Evolutionary conservation across 23 tunicate species (phyloP).

Genomic region (Styela plicata): DNA sequence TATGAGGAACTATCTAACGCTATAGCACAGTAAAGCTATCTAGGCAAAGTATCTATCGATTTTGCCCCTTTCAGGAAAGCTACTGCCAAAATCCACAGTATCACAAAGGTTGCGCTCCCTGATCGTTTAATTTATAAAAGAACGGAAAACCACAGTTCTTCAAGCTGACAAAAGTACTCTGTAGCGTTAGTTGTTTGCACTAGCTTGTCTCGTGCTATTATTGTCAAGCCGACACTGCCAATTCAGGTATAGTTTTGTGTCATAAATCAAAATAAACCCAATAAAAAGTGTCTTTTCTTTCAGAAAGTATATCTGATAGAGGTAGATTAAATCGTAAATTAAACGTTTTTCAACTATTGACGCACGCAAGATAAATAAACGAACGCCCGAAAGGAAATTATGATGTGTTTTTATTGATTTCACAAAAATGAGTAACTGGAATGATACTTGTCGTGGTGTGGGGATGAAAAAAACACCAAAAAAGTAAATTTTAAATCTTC

Average conservation of each 20-base stretch:
- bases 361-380: neutral
- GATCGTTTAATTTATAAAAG: neutral
- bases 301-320: neutral
- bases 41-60: no score
- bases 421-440: neutral
- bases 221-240: neutral
- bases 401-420: neutral
- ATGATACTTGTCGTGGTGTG: no score
- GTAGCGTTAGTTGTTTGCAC: neutral
- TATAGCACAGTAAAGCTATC: no score
- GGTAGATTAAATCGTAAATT: neutral
- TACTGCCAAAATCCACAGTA: neutral
- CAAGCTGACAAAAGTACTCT: neutral
- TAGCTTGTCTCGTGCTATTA: neutral
- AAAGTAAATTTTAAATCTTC: no score
- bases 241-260: neutral
- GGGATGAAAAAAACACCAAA: no score
- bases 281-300: neutral
- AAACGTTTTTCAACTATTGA: neutral
- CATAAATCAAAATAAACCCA: neutral
- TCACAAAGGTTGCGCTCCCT: neutral
- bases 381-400: neutral
- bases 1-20: no score
- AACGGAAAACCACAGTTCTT: neutral
- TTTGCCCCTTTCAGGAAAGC: no score